Conservation (phyloP, 2,888 invertebrate genomes). For the Elysia crispata region DNA sequence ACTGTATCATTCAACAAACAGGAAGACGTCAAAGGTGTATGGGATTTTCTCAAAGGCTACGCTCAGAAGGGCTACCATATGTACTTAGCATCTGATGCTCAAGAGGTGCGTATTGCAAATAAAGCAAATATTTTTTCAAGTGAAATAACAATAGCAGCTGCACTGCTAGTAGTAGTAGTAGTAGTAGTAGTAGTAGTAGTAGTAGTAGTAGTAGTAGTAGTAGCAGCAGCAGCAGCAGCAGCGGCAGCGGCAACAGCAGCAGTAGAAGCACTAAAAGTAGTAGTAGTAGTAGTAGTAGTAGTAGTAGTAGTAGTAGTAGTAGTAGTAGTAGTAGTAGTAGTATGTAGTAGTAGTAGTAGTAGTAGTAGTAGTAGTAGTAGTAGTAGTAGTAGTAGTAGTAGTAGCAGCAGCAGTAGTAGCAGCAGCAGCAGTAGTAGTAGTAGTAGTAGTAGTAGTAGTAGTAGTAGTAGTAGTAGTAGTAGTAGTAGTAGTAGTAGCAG, state of each 20-base stretch:
- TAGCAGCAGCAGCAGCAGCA: not conserved
- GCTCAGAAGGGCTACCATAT: conserved; percentile 46
- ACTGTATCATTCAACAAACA: conserved; percentile 30
- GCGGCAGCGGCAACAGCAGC: conserved; percentile 10
- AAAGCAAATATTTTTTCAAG: not conserved
- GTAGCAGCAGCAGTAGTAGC: conserved; percentile 33
- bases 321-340: conserved; percentile 31
- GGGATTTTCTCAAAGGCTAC: conserved; percentile 48
- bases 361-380: conserved; percentile 22
- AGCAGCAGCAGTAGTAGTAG: conserved; percentile 34
- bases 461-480: conserved; percentile 33
- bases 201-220: not conserved
- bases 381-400: conserved; percentile 37
- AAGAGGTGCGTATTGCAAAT: conserved; percentile 44
- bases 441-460: conserved; percentile 31
- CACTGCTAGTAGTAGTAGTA: too few species aligned
- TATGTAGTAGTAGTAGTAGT: conserved; percentile 35
- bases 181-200: too few species aligned
- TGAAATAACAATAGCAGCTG: not conserved
- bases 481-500: conserved; percentile 10
- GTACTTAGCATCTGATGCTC: conserved; percentile 53
- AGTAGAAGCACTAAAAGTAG: conserved; percentile 22
- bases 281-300: conserved; percentile 37
- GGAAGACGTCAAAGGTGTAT: conserved; percentile 31
- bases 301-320: conserved; percentile 37